Percentiles rank a stretch among this genome's conserved stretches.
phyloP scores from a whole-genome alignment of 2,797 vertebrate genomes.

The Momotus momota region DNA sequence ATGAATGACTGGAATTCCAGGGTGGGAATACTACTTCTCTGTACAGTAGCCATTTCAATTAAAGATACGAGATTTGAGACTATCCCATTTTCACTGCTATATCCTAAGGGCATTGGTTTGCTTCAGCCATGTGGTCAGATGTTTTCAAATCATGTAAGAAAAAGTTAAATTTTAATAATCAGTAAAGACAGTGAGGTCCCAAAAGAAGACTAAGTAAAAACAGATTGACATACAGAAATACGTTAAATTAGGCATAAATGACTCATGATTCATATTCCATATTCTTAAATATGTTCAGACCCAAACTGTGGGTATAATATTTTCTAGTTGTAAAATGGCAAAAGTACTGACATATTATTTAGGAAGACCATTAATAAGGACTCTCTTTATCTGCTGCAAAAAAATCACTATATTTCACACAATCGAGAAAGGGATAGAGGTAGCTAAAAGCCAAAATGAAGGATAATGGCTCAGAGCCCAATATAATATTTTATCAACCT shows the following conservation, averaged over 20 bases:
- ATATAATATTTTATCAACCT: background rate
- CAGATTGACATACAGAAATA: background rate
- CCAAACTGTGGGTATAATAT: background rate
- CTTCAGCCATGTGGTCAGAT: background rate
- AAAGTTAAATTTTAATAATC: conserved; percentile 42
- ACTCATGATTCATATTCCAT: background rate
- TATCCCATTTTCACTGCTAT: background rate
- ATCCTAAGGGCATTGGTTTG: background rate
- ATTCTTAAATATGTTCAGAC: background rate
- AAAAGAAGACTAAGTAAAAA: conserved; percentile 10
- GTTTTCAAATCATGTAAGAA: background rate
- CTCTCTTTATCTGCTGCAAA: background rate
- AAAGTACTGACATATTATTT: too few species aligned
- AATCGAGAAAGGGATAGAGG: background rate
- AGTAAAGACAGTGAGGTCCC: background rate
- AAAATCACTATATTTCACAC: background rate
- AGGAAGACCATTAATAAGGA: background rate
- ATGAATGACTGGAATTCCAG: conserved; percentile 58
- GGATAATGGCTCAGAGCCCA: background rate
- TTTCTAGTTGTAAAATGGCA: too few species aligned
- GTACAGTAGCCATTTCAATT: conserved; percentile 38
- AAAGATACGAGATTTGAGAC: conserved; percentile 24
- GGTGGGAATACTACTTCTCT: conserved; percentile 26
- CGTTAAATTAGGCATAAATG: background rate
- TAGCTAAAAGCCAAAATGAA: conserved; percentile 6